These are phyloP conservation scores for Platichthys stellatus DNA, from an alignment of 2,113 vertebrate species.

Conservation along the genomic window DNA sequence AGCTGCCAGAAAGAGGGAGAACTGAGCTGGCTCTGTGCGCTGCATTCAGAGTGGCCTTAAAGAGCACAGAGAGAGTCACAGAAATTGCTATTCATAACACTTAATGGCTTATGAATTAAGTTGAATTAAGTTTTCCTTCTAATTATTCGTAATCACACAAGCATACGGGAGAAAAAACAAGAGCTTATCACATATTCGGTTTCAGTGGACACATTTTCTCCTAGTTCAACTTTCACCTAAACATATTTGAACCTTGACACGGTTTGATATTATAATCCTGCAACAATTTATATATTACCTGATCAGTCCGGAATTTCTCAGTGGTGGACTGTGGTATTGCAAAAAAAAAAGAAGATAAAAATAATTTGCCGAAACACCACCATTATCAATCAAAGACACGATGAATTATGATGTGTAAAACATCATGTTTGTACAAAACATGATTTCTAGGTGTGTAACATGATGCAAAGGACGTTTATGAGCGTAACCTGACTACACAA, in stretches of 20 bases:
- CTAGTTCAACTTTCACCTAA: not conserved
- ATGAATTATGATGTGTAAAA: not conserved
- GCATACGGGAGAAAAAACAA: constrained; percentile 43
- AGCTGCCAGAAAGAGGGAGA: constrained; percentile 89
- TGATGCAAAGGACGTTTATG: too few species aligned
- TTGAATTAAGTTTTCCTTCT: constrained; percentile 84
- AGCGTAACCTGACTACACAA: too few species aligned
- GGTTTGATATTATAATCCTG: not conserved
- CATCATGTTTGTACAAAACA: not conserved
- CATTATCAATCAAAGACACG: too few species aligned
- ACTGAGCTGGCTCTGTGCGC: constrained; percentile 87
- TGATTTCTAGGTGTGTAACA: not conserved
- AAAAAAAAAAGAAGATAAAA: not conserved
- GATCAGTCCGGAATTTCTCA: not conserved
- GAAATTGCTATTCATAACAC: constrained; percentile 91
- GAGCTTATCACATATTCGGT: constrained; percentile 44
- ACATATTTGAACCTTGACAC: not conserved
- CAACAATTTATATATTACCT: not conserved
- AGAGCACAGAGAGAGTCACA: constrained; percentile 91
- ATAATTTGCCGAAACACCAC: too few species aligned
- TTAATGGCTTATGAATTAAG: constrained; percentile 84
- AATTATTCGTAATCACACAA: constrained; percentile 91
- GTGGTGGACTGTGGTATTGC: not conserved
- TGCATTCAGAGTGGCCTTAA: constrained; percentile 88
- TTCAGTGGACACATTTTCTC: constrained; percentile 10